Base-by-base conservation (phyloP, 2,797 vertebrate species). In the Anisognathus igniventris region DNA sequence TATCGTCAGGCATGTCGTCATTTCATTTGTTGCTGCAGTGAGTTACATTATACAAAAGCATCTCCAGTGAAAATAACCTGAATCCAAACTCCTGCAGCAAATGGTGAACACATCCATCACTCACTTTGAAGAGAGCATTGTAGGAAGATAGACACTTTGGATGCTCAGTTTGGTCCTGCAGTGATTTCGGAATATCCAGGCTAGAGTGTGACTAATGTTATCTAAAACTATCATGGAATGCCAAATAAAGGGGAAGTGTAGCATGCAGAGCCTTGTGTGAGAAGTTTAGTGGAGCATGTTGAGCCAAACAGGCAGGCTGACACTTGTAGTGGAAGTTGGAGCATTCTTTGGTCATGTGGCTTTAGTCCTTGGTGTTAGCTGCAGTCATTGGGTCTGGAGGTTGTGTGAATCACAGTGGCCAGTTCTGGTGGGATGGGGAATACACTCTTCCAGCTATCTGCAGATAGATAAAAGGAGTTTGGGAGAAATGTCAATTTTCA, bases 1-100 rank as follows among this genome's bases (percentile, higher is more conserved):
- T 61, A 30, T 21, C 3, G 0, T 61, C 33, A 37, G 23, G 25
- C 39, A 2, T 62, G 42, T 70, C 0, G 0, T 54, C 6, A 39
- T 82, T 91, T 76, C 12, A 31, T 89, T 48, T 80, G 61, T 56
- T 93, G 48, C 45, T 89, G 31, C 56, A 48, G 9, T 45, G 51
- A 86, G 33, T 64, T 79, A 44, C 4, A 2, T 39, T 64, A 17
- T 64, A 33, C 80, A 76, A 62, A 87, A 70, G 7, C 39, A 64
- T 24, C 44, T 85, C 28, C 60, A 35, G 12, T 47, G 74, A 61
- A 44, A 61, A 44, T n/a, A 12, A 35, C 31, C 23, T 27, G 15
- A 50, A 65, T 74, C 31, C 28, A 48, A 44, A 47, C 13, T 72
- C 30, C 10, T 60, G 62, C 31, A 79, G 6, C 44, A 48, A 22